phyloP scores from a whole-genome alignment of 92 coral and sea anemone genomes.

The Palythoa heliodiscus region DNA sequence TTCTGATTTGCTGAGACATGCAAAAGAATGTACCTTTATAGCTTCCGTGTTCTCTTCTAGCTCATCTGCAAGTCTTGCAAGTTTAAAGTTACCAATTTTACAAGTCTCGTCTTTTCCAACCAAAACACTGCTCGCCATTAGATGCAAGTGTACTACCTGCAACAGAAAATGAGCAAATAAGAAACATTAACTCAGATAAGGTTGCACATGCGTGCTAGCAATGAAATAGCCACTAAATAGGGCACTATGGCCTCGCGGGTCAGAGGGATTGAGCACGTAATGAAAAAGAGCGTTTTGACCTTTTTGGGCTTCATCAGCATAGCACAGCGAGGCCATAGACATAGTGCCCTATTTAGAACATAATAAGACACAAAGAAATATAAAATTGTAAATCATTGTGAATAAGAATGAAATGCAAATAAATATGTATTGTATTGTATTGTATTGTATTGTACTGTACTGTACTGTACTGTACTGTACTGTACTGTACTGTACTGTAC shows the following conservation, averaged over 20 bases:
- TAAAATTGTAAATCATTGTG: too few species aligned
- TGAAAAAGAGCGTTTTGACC: neutral
- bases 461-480: too few species aligned
- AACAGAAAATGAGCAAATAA: neutral
- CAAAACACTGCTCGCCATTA: constrained; percentile 29
- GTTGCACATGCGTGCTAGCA: too few species aligned
- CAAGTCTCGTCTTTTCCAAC: constrained; percentile 24
- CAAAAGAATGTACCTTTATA: neutral
- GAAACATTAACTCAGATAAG: neutral
- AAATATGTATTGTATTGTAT: too few species aligned
- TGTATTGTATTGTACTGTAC: too few species aligned
- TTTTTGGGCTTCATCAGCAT: too few species aligned
- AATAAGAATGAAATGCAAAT: too few species aligned
- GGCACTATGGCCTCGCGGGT: too few species aligned
- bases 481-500: too few species aligned
- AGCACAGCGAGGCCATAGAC: too few species aligned
- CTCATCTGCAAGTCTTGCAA: constrained; percentile 20
- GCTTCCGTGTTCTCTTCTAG: constrained; percentile 7
- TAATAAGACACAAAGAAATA: too few species aligned
- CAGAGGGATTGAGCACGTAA: neutral
- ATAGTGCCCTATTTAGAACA: too few species aligned
- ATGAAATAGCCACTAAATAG: neutral
- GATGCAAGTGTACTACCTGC: constrained; percentile 36
- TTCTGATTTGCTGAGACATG: neutral
- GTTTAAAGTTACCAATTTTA: constrained; percentile 38